These are phyloP conservation scores for Plodia interpunctella DNA, from an alignment of 1,140 invertebrate species.

Conservation along the genomic window DNA sequence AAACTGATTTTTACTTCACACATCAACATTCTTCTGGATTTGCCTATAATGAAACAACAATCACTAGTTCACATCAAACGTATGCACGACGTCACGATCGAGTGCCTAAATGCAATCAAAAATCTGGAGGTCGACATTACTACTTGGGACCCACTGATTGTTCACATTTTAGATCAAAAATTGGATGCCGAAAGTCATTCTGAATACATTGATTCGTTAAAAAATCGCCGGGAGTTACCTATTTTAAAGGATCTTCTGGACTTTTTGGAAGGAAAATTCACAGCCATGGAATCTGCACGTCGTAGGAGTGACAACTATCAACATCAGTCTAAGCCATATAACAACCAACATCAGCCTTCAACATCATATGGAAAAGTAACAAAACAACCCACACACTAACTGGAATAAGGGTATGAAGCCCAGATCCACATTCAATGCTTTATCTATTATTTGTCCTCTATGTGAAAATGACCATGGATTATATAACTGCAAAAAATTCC, in stretches of 20 bases:
- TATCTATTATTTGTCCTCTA: slow-evolving; percentile 15
- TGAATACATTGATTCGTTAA: slow-evolving; percentile 26
- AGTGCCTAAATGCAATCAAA: slow-evolving; percentile 10
- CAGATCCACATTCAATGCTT: slow-evolving; percentile 13
- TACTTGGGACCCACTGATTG: slow-evolving; percentile 14
- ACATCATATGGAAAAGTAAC: neutral
- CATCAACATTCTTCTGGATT: slow-evolving; percentile 8
- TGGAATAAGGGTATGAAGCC: slow-evolving; percentile 10
- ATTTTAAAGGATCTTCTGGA: slow-evolving; percentile 23
- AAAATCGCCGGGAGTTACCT: slow-evolving; percentile 22
- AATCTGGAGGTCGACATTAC: slow-evolving; percentile 11
- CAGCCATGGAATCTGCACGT: slow-evolving; percentile 22
- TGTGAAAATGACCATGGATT: slow-evolving; percentile 19
- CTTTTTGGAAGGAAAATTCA: slow-evolving; percentile 30
- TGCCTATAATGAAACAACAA: neutral
- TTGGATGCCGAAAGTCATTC: slow-evolving; percentile 15
- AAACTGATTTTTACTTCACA: slow-evolving; percentile 14
- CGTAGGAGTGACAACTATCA: neutral
- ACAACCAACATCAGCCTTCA: neutral
- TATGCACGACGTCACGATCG: slow-evolving; percentile 6
- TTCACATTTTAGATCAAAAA: slow-evolving; percentile 18
- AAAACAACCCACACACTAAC: slow-evolving; percentile 5
- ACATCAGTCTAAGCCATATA: neutral
- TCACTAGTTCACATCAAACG: neutral
- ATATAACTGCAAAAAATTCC: slow-evolving; percentile 19